These are phyloP conservation scores for Tachysurus fulvidraco DNA, from an alignment of 2,113 vertebrate species.

Conservation along the genomic window DNA sequence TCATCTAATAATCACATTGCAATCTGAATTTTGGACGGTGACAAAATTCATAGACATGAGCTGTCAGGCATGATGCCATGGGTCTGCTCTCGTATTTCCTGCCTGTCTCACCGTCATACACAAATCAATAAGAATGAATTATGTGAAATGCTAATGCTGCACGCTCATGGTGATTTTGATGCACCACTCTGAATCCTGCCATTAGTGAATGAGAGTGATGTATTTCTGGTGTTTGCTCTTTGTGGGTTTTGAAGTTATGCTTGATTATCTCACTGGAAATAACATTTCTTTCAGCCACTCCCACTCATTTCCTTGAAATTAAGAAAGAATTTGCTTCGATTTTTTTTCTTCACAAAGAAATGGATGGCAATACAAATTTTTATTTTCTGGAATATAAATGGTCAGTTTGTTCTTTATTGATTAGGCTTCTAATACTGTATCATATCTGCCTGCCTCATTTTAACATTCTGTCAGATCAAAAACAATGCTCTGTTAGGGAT, in stretches of 20 bases:
- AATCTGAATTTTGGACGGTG: neutral
- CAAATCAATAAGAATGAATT: conserved; percentile 12
- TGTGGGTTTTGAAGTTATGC: neutral
- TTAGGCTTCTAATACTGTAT: conserved; percentile 32
- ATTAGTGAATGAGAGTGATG: neutral
- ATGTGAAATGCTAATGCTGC: neutral
- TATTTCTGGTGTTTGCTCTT: conserved; percentile 14
- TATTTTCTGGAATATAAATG: conserved; percentile 57
- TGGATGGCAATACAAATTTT: conserved; percentile 44
- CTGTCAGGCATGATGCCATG: neutral
- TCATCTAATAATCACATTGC: neutral
- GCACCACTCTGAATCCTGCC: neutral
- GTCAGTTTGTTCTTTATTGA: conserved; percentile 42
- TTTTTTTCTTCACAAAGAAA: conserved; percentile 51
- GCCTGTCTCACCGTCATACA: neutral
- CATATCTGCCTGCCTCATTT: conserved; percentile 21
- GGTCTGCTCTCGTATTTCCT: conserved; percentile 19
- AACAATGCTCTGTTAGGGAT: neutral
- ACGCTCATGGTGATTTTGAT: neutral
- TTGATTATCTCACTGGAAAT: neutral
- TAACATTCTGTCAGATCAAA: conserved; percentile 9
- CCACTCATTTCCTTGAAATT: conserved; percentile 44
- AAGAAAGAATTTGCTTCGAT: conserved; percentile 48
- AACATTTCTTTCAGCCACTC: neutral
- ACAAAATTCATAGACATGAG: conserved; percentile 19